Evolutionary conservation across 2,888 invertebrate genomes (phyloP).

Genomic region (Rhagophthalmus giganteus): DNA sequence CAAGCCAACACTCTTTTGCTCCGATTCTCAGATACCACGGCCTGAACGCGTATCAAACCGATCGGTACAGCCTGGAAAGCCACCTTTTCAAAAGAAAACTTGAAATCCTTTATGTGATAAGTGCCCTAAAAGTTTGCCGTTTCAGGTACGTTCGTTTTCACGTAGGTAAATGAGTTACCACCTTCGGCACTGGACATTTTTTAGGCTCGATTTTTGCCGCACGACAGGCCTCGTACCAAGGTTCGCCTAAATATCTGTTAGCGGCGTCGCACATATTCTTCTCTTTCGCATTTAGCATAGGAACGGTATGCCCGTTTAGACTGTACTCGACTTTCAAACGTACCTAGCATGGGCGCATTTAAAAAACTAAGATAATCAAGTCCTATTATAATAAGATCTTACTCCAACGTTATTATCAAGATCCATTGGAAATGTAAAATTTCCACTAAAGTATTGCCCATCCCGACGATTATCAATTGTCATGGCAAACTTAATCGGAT

Average conservation of each 20-base stretch:
- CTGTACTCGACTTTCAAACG: too few relatives aligned
- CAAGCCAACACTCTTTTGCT: too few relatives aligned
- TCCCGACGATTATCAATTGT: conserved; percentile 1
- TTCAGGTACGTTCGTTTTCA: too few relatives aligned
- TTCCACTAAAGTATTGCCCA: conserved; percentile 5
- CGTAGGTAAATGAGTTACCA: too few relatives aligned
- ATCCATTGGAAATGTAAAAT: conserved; percentile 3
- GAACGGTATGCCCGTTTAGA: not conserved
- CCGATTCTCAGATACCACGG: too few relatives aligned
- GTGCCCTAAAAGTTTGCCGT: conserved; percentile 29
- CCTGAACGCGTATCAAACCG: too few relatives aligned
- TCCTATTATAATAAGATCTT: conserved; percentile 1
- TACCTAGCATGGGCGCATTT: too few relatives aligned
- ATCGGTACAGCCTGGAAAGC: too few relatives aligned
- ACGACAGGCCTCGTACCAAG: conserved; percentile 12
- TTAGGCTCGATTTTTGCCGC: conserved; percentile 5
- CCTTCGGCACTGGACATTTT: conserved; percentile 15
- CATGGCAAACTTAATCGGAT: conserved; percentile 2
- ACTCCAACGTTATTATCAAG: conserved; percentile 3
- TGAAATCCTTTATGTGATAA: conserved; percentile 23
- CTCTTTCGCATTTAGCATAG: conserved; percentile 1
- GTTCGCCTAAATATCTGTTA: conserved; percentile 12
- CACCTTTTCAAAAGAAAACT: too few relatives aligned
- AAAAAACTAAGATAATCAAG: conserved; percentile 5
- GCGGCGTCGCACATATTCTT: conserved; percentile 7